These are phyloP conservation scores for Drosophila paramelanica DNA, from an alignment of 2,888 invertebrate species.

Conservation along the genomic window DNA sequence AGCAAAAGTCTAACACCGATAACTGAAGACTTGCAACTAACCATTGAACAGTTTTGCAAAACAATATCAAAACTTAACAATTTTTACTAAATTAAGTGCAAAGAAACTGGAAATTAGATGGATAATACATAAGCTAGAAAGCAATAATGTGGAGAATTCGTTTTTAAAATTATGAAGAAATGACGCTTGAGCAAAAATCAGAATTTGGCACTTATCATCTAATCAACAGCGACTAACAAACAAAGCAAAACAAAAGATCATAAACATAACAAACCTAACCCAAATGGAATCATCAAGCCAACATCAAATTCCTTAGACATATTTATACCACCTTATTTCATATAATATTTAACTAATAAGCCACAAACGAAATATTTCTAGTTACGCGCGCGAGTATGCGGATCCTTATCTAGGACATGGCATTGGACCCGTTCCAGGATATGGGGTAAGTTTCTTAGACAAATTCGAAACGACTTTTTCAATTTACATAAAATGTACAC, in stretches of 20 bases:
- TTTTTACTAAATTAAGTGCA: conserved; percentile 55
- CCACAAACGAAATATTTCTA: conserved; percentile 81
- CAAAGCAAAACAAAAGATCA: not conserved
- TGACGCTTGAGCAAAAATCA: conserved; percentile 14
- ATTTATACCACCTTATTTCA: not conserved
- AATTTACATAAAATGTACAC: no score
- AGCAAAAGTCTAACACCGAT: conserved; percentile 51
- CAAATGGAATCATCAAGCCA: conserved; percentile 39
- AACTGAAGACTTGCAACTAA: conserved; percentile 59
- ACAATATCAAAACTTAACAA: conserved; percentile 74
- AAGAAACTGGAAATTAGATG: not conserved
- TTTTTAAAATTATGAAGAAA: conserved; percentile 2
- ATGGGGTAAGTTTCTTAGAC: conserved; percentile 91
- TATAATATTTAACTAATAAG: conserved; percentile 40
- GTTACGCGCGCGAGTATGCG: conserved; percentile 95
- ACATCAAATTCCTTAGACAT: conserved; percentile 13
- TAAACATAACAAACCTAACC: conserved; percentile 19
- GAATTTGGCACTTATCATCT: conserved; percentile 10
- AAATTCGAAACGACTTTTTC: not conserved
- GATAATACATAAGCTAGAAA: not conserved
- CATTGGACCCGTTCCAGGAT: conserved; percentile 98
- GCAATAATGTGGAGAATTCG: conserved; percentile 17
- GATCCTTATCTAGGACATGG: conserved; percentile 98
- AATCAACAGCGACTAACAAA: conserved; percentile 8
- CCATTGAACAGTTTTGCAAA: conserved; percentile 75